phyloP scores from a whole-genome alignment of 2,113 vertebrate species.

The Scomber colias region DNA sequence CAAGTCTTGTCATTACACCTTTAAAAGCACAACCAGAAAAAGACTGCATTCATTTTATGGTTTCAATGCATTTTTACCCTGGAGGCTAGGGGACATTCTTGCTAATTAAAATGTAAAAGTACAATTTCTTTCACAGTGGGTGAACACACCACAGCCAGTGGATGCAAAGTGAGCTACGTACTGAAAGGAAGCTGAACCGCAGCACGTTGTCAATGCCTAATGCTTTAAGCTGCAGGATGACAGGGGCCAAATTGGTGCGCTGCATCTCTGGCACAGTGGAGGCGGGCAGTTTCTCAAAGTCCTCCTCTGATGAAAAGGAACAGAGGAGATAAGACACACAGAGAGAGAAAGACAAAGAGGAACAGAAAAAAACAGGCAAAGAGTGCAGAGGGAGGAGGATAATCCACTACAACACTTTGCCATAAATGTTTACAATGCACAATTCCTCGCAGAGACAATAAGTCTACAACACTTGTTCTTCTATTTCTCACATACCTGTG shows the following conservation, averaged over 20 bases:
- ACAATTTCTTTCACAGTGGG: conserved; percentile 45
- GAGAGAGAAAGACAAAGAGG: background rate
- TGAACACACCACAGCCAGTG: conserved; percentile 33
- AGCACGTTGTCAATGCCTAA: conserved; percentile 98
- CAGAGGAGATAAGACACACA: conserved; percentile 17
- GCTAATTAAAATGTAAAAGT: conserved; percentile 65
- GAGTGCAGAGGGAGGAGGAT: background rate
- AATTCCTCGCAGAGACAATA: background rate
- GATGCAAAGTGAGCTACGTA: conserved; percentile 80
- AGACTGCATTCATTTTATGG: conserved; percentile 28
- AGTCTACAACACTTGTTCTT: background rate
- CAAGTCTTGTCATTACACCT: conserved; percentile 20
- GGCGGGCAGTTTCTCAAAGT: conserved; percentile 93
- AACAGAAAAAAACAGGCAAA: conserved; percentile 2
- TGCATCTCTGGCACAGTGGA: conserved; percentile 97
- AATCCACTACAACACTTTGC: background rate
- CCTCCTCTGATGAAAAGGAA: conserved; percentile 90
- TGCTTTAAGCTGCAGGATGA: conserved; percentile 98
- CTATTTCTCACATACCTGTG: conserved; percentile 85
- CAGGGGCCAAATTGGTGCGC: conserved; percentile 95
- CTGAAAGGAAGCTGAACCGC: conserved; percentile 97
- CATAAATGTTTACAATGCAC: conserved; percentile 1
- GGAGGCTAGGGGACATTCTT: conserved; percentile 2
- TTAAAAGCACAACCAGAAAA: conserved; percentile 22
- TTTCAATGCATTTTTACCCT: conserved; percentile 15